Percentiles rank a stretch among this genome's conserved stretches.
Conservation (phyloP, 1,140 invertebrate genomes). For the Doryteuthis pealeii region DNA sequence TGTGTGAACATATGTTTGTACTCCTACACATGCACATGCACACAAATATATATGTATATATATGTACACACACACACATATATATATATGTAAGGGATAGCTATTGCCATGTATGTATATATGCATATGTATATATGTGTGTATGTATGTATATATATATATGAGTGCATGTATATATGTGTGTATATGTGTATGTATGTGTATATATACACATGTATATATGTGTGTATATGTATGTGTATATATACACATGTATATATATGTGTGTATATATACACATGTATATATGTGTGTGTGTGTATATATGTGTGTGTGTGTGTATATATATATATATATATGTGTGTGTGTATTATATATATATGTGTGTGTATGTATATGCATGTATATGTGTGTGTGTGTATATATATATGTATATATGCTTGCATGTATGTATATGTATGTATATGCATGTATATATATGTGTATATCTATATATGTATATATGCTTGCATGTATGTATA, state of each 20-base stretch:
- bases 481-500: background rate
- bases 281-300: too few species aligned
- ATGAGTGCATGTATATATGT: constrained; percentile 20
- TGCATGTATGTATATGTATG: background rate
- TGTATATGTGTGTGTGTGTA: background rate
- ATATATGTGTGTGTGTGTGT: too few species aligned
- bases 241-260: constrained; percentile 21
- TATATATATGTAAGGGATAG: constrained; percentile 22
- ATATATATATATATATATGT: too few species aligned
- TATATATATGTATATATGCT: background rate
- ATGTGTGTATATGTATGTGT: constrained; percentile 25
- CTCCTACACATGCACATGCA: constrained; percentile 16
- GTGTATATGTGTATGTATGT: background rate
- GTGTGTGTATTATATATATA: background rate
- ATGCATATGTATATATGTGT: constrained; percentile 26
- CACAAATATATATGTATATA: constrained; percentile 25
- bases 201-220: background rate
- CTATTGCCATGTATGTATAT: constrained; percentile 26
- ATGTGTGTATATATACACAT: too few species aligned
- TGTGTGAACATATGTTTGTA: background rate
- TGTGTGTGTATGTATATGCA: too few species aligned
- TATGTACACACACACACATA: constrained; percentile 27
- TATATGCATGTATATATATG: background rate
- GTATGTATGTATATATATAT: too few species aligned
- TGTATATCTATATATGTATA: too few species aligned